These are phyloP conservation scores for Anhinga anhinga DNA, from an alignment of 2,113 vertebrate genomes.

Conservation along the genomic window DNA sequence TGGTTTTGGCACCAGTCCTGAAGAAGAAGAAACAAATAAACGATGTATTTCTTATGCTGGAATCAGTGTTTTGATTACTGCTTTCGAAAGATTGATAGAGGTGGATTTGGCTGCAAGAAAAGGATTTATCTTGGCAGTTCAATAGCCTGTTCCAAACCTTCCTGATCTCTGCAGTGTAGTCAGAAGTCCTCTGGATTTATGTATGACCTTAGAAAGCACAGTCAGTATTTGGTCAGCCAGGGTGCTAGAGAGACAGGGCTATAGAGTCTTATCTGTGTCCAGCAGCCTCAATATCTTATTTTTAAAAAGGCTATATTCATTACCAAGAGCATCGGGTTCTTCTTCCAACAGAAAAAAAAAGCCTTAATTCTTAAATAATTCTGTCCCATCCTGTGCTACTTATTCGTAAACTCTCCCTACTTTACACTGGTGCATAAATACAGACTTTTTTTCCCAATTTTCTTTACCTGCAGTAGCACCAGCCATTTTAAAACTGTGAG, in stretches of 20 bases:
- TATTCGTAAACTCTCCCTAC: background rate
- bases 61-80: background rate
- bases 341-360: background rate
- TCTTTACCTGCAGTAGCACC: background rate
- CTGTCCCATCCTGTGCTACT: background rate
- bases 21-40: background rate
- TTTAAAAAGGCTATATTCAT: background rate
- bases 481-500: background rate
- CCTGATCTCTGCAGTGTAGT: background rate
- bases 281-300: background rate
- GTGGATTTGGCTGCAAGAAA: conserved; percentile 1
- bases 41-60: background rate
- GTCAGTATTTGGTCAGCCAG: background rate
- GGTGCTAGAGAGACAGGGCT: background rate
- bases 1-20: background rate
- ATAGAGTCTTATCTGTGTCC: background rate
- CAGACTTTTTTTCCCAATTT: background rate
- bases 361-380: background rate
- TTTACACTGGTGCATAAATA: background rate
- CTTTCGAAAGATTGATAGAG: background rate
- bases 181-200: conserved; percentile 15
- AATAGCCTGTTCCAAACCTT: background rate
- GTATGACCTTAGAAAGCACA: background rate
- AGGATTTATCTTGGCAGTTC: conserved; percentile 6
- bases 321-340: background rate